These are phyloP conservation scores for Papilio gigon DNA, from an alignment of 2,888 invertebrate genomes.

Conservation along the genomic window DNA sequence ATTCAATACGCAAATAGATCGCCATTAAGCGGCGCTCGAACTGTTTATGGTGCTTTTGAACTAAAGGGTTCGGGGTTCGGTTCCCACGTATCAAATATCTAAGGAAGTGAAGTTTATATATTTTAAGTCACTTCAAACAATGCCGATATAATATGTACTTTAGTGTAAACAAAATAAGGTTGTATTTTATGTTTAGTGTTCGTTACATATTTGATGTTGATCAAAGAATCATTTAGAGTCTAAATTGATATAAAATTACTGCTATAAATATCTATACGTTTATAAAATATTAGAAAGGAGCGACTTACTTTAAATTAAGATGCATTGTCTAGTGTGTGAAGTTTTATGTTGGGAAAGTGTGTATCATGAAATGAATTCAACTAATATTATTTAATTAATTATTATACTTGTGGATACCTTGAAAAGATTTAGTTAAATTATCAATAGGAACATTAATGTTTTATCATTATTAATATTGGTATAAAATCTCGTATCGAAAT, in stretches of 20 bases:
- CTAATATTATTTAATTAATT: background rate
- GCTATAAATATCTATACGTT: conserved; percentile 54
- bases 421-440: too few species aligned
- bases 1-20: conserved; percentile 52
- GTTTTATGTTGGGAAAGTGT: background rate
- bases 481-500: background rate
- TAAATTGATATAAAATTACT: conserved; percentile 54
- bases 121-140: background rate
- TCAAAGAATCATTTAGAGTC: conserved; percentile 50
- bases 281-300: conserved; percentile 27
- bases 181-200: background rate
- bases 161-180: background rate
- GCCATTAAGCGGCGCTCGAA: conserved; percentile 62
- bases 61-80: conserved; percentile 56
- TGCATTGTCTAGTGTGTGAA: background rate
- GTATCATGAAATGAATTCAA: background rate
- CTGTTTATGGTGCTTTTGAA: conserved; percentile 57
- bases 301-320: background rate
- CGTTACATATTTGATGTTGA: conserved; percentile 44
- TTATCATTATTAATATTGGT: background rate
- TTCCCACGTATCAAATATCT: conserved; percentile 68
- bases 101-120: conserved; percentile 36
- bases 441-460: too few species aligned
- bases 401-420: too few species aligned
- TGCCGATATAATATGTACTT: conserved; percentile 43